Base-by-base conservation (phyloP, 2,888 invertebrate species). In the Metallyticus violacea region DNA sequence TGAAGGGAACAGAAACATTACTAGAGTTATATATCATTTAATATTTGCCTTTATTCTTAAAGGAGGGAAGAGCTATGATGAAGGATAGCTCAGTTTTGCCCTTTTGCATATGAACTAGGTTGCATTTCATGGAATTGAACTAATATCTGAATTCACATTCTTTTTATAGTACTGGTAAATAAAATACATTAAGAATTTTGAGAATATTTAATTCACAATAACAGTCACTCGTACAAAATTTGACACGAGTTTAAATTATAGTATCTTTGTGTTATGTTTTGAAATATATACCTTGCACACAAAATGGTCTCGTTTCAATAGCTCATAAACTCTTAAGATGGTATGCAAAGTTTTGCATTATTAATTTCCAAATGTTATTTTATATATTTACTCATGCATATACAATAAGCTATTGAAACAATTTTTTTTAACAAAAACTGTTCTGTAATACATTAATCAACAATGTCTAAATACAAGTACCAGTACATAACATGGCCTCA, bases 141-240 rank as follows among this genome's bases (percentile, higher is more conserved):
- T n/a, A n/a, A n/a, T n/a, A n/a, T n/a, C n/a, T n/a, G n/a, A 9
- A 15, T 40, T 3, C 6, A 7, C 7, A 9, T 7, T 40, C 5
- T 1, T 3, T 15, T 4, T 40, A 40, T 9, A 22, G 15, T 62
- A 62, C 9, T 62, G 2, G 22, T 22, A 62, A 62, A 62, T 62
- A n/a, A 81, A 25, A 40, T 29, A 81, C 25, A 30, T 26, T 15
- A 25, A 9, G 27, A 76, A 82, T 76, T 26, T 30, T 79, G 79
- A 40, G 79, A 85, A 85, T 79, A 85, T 85, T 85, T 85, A 85
- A 85, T 85, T 79, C 85, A 85, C 79, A 40, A 77, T 79, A 85
- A 85, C 40, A 85, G 82, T 82, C 76, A 82, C 76, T 40, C 26
- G 82, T 82, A 82, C 76, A 82, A 82, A 82, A 82, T 76, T 26